Evolutionary conservation across 2,797 vertebrate genomes (phyloP), one percentile per base, ranked within the genome.

Genomic region (Sebastes vulpes): DNA sequence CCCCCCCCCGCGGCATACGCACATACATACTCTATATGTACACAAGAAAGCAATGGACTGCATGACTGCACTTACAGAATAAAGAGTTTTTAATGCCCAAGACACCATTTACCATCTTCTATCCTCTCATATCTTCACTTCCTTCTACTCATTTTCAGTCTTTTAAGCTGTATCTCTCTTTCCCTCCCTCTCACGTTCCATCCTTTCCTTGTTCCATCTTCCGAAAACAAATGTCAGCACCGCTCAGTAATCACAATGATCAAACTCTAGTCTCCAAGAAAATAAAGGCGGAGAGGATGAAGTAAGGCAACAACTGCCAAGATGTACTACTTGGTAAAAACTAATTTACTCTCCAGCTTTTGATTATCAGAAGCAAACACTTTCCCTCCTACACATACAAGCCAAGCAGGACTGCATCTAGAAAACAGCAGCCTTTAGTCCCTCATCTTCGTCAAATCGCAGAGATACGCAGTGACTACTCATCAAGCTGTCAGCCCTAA

Each of bases 221-320:
- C 11, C 0, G 1, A 26, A 38, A 38, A 71, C 28, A 74, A 86
- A 70, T 77, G 69, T 52, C 76, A 56, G 38, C 48, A 1, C 11
- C 11, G 12, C 83, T 70, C 63, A 6, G 69, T 74, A 72, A 86
- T 85, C 46, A 69, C 75, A 56, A 64, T 57, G 75, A 81, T 82
- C 57, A 81, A 82, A 79, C 25, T 65, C 25, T 25, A 25, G 25
- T 25, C 25, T 25, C 25, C 4, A 25, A 48, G 53, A 79, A 72
- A 74, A 70, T 32, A 63, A 60, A 73, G 53, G 71, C 4, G 0
- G 50, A 11, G 54, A 68, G 38, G 31, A 65, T 59, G 65, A 74
- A 72, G 28, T 48, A n/a, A 65, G 48, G 48, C n/a, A 21, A 71
- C 52, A 73, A 14, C 59, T 5, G 46, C 29, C 38, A 68, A 29